Evolutionary conservation across 2,888 invertebrate genomes (phyloP), one percentile per base, ranked within the genome.

Genomic region (Erebia aethiops): DNA sequence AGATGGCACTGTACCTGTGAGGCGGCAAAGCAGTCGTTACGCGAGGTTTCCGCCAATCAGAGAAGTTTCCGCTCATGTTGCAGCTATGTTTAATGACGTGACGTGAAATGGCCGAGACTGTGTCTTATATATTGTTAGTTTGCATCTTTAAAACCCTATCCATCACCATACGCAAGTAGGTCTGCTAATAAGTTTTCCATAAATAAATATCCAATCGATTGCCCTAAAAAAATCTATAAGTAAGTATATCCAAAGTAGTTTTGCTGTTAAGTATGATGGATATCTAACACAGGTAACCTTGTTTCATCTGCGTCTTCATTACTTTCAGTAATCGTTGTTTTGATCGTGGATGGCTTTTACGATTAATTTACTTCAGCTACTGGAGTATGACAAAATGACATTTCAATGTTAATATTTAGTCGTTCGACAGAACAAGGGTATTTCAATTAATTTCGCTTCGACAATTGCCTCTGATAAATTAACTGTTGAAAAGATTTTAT

Each of bases 351-450:
- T 67, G 52, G 14, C 21, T 67, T 67, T 35, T 58, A 26, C 58
- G 67, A 67, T 67, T 58, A 67, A 66, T 66, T 43, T 57, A 61
- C 46, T 43, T 67, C 57, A 49, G 46, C n/a, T 16, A 58, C 61
- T 41, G 49, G 49, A 26, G 52, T 70, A 72, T 70, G 72, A 52
- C 52, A 52, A 67, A 58, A 43, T 52, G 70, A 67, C 72, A 67
- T 58, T 46, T 71, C 68, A 71, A 71, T 68, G 71, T 67, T 70
- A 65, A 51, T 66, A 54, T 58, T 67, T 64, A 58, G 54, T 67
- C 58, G 58, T 58, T 26, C 63, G 67, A 72, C 69, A 58, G n/a
- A 67, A 67, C 70, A 70, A 70, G 72, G 72, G 65, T 66, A 71
- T 62, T 61, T 67, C 66, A 67, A 73, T 73, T 69, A 69, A 63